These are phyloP conservation scores for Caenorhabditis sp. DNA, from an alignment of 2,888 invertebrate genomes.

Conservation along the genomic window DNA sequence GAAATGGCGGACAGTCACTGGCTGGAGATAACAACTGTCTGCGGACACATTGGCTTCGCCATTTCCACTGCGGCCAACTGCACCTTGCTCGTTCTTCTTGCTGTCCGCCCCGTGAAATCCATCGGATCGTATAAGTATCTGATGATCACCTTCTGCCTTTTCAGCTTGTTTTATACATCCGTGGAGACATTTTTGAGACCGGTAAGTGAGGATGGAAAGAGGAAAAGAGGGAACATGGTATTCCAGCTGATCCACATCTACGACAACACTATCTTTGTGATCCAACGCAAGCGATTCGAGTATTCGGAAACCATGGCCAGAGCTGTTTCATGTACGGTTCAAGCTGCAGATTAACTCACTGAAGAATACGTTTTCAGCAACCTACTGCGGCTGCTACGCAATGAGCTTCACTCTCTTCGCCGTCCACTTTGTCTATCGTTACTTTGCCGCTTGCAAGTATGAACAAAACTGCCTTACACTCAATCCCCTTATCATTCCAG, in stretches of 20 bases:
- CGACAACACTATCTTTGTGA: conserved; percentile 55
- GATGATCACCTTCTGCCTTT: conserved; percentile 48
- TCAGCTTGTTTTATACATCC: conserved; percentile 51
- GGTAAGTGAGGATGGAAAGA: conserved; percentile 10
- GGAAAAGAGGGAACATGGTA: not conserved
- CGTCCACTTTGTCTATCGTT: conserved; percentile 53
- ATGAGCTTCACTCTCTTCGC: conserved; percentile 55
- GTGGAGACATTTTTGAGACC: conserved; percentile 52
- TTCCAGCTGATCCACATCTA: conserved; percentile 52
- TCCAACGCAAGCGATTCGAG: conserved; percentile 50
- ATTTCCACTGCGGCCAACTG: conserved; percentile 42
- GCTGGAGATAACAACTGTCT: conserved; percentile 39
- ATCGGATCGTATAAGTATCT: conserved; percentile 45
- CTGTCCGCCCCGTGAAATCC: conserved; percentile 6
- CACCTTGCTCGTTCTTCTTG: conserved; percentile 4
- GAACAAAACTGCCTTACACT: not conserved
- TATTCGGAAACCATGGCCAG: conserved; percentile 28
- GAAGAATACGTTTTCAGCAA: conserved; percentile 23
- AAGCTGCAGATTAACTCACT: not conserved
- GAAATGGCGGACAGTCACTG: conserved; percentile 41
- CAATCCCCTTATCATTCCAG: conserved; percentile 12
- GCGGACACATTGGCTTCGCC: conserved; percentile 29
- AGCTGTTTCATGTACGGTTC: conserved; percentile 33
- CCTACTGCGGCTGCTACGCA: conserved; percentile 54
- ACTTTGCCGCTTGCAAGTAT: conserved; percentile 52